A percentile compares a stretch with the other conserved stretches of the same genome.
Conservation (phyloP, 2,888 invertebrate species). For the Dolichomitus sp. region DNA sequence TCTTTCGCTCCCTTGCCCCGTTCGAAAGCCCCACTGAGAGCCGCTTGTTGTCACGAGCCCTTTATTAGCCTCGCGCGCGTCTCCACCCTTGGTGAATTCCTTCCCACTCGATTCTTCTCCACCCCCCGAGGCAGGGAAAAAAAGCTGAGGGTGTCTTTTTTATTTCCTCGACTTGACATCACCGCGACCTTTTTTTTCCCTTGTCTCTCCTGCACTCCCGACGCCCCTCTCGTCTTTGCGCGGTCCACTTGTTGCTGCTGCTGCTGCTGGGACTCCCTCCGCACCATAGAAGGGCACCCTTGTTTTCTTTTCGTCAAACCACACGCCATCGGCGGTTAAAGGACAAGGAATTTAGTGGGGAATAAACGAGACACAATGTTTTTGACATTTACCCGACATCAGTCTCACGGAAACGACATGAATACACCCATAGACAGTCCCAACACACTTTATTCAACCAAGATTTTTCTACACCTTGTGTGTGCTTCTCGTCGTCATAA, state of each 20-base stretch:
- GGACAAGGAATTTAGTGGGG: constrained; percentile 44
- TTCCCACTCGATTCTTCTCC: constrained; percentile 54
- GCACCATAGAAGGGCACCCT: constrained; percentile 45
- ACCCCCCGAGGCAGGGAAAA: constrained; percentile 54
- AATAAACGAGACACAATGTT: constrained; percentile 46
- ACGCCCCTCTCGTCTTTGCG: constrained; percentile 37
- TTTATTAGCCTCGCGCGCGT: constrained; percentile 77
- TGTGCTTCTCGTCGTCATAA: constrained; percentile 46
- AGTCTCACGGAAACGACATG: constrained; percentile 22
- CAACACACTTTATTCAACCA: constrained; percentile 44
- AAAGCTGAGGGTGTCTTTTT: constrained; percentile 82
- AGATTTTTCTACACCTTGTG: constrained; percentile 32
- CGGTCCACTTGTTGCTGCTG: constrained; percentile 70
- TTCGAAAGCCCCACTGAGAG: constrained; percentile 68
- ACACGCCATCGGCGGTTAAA: constrained; percentile 4
- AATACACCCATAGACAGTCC: constrained; percentile 11
- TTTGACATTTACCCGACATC: constrained; percentile 21
- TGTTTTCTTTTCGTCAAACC: constrained; percentile 61
- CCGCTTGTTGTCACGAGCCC: constrained; percentile 78
- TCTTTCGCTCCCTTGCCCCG: constrained; percentile 27
- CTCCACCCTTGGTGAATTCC: constrained; percentile 67
- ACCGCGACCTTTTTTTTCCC: constrained; percentile 63
- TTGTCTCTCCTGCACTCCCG: constrained; percentile 10
- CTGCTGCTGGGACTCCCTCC: constrained; percentile 28
- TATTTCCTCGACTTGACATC: constrained; percentile 83